phyloP scores from a whole-genome alignment of 2,888 invertebrate species.

The Lithosia quadra region DNA sequence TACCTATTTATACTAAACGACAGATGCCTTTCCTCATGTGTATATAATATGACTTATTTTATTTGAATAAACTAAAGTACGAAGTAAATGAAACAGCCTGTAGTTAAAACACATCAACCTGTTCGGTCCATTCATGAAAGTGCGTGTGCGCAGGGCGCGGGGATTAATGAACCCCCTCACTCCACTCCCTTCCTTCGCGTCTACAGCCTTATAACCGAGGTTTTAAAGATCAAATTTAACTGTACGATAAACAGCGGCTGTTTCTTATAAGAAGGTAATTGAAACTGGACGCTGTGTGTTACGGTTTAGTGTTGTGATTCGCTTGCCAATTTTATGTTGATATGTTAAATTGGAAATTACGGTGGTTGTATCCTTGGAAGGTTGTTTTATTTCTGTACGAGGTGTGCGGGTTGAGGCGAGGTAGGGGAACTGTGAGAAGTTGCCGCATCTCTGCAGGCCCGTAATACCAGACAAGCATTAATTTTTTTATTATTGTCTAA shows the following conservation, averaged over 20 bases:
- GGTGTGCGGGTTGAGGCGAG: slow-evolving; percentile 55
- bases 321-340: slow-evolving; percentile 50
- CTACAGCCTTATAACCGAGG: slow-evolving; percentile 62
- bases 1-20: not conserved
- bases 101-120: slow-evolving; percentile 83
- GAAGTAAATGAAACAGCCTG: slow-evolving; percentile 64
- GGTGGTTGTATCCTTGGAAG: slow-evolving; percentile 86
- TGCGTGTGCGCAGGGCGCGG: slow-evolving; percentile 87
- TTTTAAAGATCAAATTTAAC: slow-evolving; percentile 51
- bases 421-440: slow-evolving; percentile 81
- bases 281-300: slow-evolving; percentile 55
- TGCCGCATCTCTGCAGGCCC: slow-evolving; percentile 73
- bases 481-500: slow-evolving; percentile 85
- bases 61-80: slow-evolving; percentile 24
- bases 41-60: not conserved
- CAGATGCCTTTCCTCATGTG: not conserved
- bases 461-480: slow-evolving; percentile 72
- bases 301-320: slow-evolving; percentile 58
- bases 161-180: slow-evolving; percentile 85
- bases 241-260: slow-evolving; percentile 27
- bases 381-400: slow-evolving; percentile 80
- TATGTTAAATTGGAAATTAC: slow-evolving; percentile 76
- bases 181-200: slow-evolving; percentile 69
- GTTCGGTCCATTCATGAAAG: slow-evolving; percentile 87
- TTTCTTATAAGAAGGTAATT: slow-evolving; percentile 12